These are phyloP conservation scores for Paedocypris micromegethes DNA, from an alignment of 2,797 vertebrate species.

Conservation along the genomic window DNA sequence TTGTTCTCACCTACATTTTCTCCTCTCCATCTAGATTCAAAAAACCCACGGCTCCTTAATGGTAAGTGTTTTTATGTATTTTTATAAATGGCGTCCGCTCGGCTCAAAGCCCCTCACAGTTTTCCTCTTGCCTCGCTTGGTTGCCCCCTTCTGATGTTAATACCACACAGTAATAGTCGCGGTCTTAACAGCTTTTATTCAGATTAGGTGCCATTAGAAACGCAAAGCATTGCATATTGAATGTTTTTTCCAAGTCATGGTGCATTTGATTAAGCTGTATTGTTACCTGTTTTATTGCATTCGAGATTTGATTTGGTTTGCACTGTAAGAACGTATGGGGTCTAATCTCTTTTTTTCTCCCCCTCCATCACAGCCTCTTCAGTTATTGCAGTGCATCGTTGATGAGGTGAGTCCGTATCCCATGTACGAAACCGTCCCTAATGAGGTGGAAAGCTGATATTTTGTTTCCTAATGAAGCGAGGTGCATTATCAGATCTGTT, in stretches of 20 bases:
- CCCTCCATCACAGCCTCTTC: conserved; percentile 86
- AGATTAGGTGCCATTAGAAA: conserved; percentile 94
- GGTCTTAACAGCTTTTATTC: conserved; percentile 91
- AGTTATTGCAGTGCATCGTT: conserved; percentile 99
- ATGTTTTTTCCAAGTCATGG: conserved; percentile 81
- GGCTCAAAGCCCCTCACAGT: conserved; percentile 47
- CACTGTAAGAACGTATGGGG: conserved; percentile 85
- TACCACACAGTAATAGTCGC: conserved; percentile 78
- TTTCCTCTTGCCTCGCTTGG: conserved; percentile 84
- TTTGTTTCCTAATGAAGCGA: conserved; percentile 99
- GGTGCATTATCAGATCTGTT: conserved; percentile 75
- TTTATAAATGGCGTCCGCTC: conserved; percentile 32
- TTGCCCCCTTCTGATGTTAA: conserved; percentile 90
- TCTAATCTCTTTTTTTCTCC: conserved; percentile 67
- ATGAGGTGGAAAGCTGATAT: conserved; percentile 98
- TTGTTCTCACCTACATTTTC: conserved; percentile 39
- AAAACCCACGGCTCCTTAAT: conserved; percentile 99
- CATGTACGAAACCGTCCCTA: conserved; percentile 99
- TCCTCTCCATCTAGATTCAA: conserved; percentile 88
- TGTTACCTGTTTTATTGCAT: conserved; percentile 89
- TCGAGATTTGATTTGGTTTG: conserved; percentile 90
- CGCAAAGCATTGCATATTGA: conserved; percentile 85
- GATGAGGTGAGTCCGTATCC: conserved; percentile 99
- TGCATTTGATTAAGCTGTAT: conserved; percentile 94
- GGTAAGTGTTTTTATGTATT: conserved; percentile 79